phyloP scores from a whole-genome alignment of 2,888 invertebrate genomes.

The Apotomis betuletana region DNA sequence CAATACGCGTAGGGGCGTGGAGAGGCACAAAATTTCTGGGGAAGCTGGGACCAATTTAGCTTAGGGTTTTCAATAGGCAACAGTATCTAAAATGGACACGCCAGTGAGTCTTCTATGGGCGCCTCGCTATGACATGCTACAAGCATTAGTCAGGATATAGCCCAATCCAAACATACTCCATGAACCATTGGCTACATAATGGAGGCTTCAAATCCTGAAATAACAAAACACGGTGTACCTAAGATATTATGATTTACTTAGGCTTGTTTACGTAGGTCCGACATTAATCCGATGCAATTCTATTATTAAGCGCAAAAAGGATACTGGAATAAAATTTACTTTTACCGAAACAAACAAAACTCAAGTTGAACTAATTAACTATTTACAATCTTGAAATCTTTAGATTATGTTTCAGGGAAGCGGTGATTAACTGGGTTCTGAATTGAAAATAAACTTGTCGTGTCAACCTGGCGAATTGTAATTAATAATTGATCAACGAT shows the following conservation, averaged over 20 bases:
- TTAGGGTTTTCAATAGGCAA: too few species aligned
- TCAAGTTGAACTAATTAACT: slow-evolving; percentile 22
- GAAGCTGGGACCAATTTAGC: too few species aligned
- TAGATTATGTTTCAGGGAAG: slow-evolving; percentile 7
- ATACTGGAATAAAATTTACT: slow-evolving; percentile 15
- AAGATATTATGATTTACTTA: slow-evolving; percentile 61
- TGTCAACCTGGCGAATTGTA: slow-evolving; percentile 3
- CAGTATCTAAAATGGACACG: too few species aligned
- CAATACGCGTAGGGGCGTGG: too few species aligned
- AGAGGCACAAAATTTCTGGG: too few species aligned
- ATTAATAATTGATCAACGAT: background rate
- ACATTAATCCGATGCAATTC: slow-evolving; percentile 43
- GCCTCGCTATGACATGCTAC: too few species aligned
- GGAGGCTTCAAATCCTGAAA: slow-evolving; percentile 50
- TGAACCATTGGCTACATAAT: slow-evolving; percentile 22
- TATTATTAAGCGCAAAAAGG: slow-evolving; percentile 38
- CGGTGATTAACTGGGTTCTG: slow-evolving; percentile 7
- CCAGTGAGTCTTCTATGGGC: too few species aligned
- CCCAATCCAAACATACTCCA: slow-evolving; percentile 9
- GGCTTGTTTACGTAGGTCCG: slow-evolving; percentile 51
- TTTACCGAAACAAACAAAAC: slow-evolving; percentile 4
- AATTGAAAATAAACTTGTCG: slow-evolving; percentile 7
- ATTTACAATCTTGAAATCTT: slow-evolving; percentile 14
- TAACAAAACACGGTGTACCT: slow-evolving; percentile 54
- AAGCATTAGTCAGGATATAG: background rate